A percentile compares a stretch with the other conserved stretches of the same genome.
These are phyloP conservation scores for Rana temporaria DNA, from an alignment of 2,113 vertebrate species.

Conservation along the genomic window DNA sequence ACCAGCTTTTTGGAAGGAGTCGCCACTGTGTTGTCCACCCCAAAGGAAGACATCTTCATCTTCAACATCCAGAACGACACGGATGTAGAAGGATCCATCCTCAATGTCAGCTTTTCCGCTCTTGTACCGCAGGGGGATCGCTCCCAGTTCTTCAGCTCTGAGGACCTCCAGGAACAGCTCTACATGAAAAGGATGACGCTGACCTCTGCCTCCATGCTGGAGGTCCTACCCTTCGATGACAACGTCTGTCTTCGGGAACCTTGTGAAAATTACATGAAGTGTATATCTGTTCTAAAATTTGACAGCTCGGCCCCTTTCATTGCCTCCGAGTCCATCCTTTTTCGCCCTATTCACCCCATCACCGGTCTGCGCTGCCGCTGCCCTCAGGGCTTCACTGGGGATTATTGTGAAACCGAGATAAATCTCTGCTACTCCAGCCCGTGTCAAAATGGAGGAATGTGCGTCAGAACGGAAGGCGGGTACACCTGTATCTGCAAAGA, in stretches of 20 bases:
- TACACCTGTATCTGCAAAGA: constrained; percentile 93
- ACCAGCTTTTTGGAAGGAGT: constrained; percentile 92
- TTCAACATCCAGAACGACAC: constrained; percentile 97
- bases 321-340: constrained; percentile 90
- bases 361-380: constrained; percentile 94
- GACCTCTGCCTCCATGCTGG: constrained; percentile 89
- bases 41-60: constrained; percentile 93
- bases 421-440: constrained; percentile 98
- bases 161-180: constrained; percentile 96
- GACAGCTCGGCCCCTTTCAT: constrained; percentile 97
- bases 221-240: constrained; percentile 96
- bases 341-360: constrained; percentile 96
- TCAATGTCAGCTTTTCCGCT: constrained; percentile 95
- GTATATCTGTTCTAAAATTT: constrained; percentile 95
- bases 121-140: constrained; percentile 78
- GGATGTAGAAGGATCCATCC: constrained; percentile 83
- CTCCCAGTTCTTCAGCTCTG: constrained; percentile 88
- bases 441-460: constrained; percentile 90
- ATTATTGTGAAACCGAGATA: constrained; percentile 97
- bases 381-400: constrained; percentile 92
- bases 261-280: constrained; percentile 99
- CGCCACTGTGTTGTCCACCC: constrained; percentile 87
- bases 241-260: constrained; percentile 97
- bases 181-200: constrained; percentile 93
- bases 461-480: constrained; percentile 88